phyloP scores from a whole-genome alignment of 2,113 vertebrate genomes.

The Procavia capensis region DNA sequence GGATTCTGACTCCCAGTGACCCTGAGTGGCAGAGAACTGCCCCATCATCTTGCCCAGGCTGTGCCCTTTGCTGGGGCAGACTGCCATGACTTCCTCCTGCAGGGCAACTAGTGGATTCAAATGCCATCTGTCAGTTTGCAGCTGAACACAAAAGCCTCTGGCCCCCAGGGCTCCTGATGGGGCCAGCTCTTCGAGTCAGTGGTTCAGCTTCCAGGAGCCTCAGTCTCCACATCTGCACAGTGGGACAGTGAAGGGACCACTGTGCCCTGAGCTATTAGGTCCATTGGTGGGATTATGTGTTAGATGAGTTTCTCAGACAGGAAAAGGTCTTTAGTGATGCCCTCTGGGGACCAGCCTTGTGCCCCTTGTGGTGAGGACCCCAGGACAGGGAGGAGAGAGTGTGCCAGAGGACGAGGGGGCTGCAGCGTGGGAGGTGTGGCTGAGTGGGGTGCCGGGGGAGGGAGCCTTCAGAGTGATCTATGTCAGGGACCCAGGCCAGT shows the following conservation, averaged over 20 bases:
- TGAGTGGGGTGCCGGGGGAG: background rate
- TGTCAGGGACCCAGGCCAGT: background rate
- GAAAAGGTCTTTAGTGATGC: background rate
- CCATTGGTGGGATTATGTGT: background rate
- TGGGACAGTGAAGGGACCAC: accelerated
- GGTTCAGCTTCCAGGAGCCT: background rate
- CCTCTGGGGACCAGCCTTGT: background rate
- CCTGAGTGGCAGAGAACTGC: background rate
- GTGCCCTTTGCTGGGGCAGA: background rate
- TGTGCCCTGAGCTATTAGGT: accelerated
- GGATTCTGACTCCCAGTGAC: background rate
- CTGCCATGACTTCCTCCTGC: background rate
- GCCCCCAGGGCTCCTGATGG: background rate
- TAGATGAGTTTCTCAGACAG: background rate
- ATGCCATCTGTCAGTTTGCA: background rate
- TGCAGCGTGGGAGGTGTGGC: background rate
- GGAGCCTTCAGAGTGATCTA: background rate
- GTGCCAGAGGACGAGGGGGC: background rate
- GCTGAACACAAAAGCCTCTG: background rate
- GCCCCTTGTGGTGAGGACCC: background rate
- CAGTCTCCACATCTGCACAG: background rate
- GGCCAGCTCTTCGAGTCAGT: background rate
- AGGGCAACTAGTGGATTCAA: background rate
- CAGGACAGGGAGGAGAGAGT: accelerated
- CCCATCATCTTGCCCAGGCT: background rate